Percentiles rank a stretch among this genome's conserved stretches.
Evolutionary conservation across 2,888 invertebrate species (phyloP).

Genomic region (Caradrina clavipalpis): DNA sequence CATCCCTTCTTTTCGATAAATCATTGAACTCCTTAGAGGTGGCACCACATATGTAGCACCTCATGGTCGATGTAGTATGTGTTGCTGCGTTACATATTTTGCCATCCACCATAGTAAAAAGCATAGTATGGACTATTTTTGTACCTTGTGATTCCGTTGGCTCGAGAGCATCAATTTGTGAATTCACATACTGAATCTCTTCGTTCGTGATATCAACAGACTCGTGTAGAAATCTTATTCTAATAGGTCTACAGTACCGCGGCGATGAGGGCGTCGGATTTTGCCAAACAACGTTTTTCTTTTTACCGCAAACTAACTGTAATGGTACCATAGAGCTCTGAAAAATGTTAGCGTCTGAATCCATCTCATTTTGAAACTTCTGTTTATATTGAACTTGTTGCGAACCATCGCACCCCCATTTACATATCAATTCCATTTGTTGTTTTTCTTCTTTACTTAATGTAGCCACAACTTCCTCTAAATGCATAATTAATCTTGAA

Average conservation of each 20-base stretch:
- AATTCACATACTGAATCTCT: background rate
- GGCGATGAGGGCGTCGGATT: too few relatives aligned
- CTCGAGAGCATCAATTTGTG: too few relatives aligned
- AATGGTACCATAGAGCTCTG: conserved; percentile 3
- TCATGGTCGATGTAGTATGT: too few relatives aligned
- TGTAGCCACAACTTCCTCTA: conserved; percentile 17
- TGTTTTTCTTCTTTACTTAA: conserved; percentile 26
- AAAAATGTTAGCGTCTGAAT: conserved; percentile 1
- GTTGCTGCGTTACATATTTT: too few relatives aligned
- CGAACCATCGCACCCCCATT: conserved; percentile 43
- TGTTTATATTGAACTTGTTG: conserved; percentile 21
- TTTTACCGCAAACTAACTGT: background rate
- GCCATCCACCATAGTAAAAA: too few relatives aligned
- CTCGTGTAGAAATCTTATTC: background rate
- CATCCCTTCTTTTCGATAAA: too few relatives aligned
- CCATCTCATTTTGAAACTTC: conserved; percentile 18
- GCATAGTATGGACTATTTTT: too few relatives aligned
- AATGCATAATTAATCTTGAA: conserved; percentile 20
- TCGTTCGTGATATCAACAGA: conserved; percentile 1
- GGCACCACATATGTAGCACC: too few relatives aligned
- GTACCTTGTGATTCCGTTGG: too few relatives aligned
- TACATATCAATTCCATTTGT: conserved; percentile 13
- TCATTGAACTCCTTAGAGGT: too few relatives aligned
- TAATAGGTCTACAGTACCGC: too few relatives aligned
- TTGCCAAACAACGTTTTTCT: background rate